Evolutionary conservation across 2,113 vertebrate genomes (phyloP).

Genomic region (Eleginops maclovinus): DNA sequence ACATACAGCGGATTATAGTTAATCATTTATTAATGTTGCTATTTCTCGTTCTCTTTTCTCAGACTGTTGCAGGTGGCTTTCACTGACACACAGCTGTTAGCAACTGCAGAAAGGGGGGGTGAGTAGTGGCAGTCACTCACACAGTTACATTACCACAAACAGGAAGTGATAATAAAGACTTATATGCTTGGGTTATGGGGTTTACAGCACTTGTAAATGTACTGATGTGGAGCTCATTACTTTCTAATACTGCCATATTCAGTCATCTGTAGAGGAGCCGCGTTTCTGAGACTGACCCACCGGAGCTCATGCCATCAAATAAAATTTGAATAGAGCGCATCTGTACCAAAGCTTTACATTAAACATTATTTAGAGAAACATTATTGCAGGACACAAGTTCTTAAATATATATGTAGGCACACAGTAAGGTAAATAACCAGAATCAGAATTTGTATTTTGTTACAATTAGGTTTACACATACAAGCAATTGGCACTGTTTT

Average conservation of each 20-base stretch:
- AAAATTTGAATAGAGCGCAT: no score
- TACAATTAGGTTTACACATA: no score
- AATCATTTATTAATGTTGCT: not conserved
- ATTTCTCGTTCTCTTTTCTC: not conserved
- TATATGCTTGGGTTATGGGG: not conserved
- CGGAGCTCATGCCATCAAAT: no score
- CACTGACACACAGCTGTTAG: constrained; percentile 29
- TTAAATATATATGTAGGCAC: no score
- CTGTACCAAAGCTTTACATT: no score
- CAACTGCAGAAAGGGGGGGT: constrained; percentile 29
- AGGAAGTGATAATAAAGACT: not conserved
- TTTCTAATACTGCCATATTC: not conserved
- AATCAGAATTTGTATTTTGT: no score
- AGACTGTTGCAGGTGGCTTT: constrained; percentile 33
- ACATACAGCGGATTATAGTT: no score
- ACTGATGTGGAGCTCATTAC: not conserved
- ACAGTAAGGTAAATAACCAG: no score
- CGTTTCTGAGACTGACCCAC: no score
- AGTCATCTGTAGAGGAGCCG: not conserved
- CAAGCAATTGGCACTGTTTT: no score
- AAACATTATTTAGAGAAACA: no score
- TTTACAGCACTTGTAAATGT: not conserved
- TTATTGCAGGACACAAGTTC: no score
- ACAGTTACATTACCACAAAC: not conserved
- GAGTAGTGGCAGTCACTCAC: constrained; percentile 16